These are phyloP conservation scores for Cettia cetti DNA, from an alignment of 2,113 vertebrate species.

Conservation along the genomic window DNA sequence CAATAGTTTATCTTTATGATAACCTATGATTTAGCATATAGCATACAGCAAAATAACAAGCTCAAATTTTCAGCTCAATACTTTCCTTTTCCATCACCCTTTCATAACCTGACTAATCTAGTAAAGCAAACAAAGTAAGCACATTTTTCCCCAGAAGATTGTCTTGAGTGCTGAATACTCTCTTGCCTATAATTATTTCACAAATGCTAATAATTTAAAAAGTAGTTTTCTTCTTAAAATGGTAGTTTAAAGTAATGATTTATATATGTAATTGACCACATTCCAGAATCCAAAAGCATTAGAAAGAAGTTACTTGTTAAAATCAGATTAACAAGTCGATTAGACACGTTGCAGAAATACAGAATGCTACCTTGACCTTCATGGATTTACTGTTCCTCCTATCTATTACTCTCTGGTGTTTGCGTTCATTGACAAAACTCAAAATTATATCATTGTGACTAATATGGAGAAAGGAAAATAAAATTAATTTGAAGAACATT, in stretches of 20 bases:
- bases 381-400: not conserved
- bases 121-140: not conserved
- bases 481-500: not conserved
- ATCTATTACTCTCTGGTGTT: not conserved
- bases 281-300: not conserved
- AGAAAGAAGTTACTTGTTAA: not conserved
- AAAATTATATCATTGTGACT: not conserved
- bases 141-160: not conserved
- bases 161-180: not conserved
- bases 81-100: not conserved
- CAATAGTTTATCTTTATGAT: not conserved
- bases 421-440: not conserved
- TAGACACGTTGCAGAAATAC: not conserved
- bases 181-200: not conserved
- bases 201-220: not conserved
- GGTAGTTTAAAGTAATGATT: not conserved
- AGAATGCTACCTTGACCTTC: not conserved
- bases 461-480: not conserved
- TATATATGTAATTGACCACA: not conserved
- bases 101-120: not conserved
- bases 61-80: not conserved
- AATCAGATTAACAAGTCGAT: slow-evolving; percentile 15
- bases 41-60: not conserved
- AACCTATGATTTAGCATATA: not conserved
- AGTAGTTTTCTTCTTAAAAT: not conserved